Evolutionary conservation across 2,888 invertebrate genomes (phyloP).

Genomic region (Drosophila ezoana): DNA sequence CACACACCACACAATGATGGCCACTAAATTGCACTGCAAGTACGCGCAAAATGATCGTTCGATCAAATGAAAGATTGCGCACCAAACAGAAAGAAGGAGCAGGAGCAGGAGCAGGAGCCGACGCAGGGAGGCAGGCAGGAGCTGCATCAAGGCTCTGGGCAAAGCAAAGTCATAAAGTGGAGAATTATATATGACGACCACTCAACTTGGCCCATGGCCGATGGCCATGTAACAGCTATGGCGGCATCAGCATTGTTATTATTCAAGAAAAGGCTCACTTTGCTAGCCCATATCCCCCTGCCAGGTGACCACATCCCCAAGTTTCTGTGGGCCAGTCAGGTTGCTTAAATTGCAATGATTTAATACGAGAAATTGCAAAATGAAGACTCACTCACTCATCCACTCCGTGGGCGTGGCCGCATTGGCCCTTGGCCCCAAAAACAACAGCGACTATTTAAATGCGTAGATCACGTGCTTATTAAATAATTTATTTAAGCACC

Average conservation of each 20-base stretch:
- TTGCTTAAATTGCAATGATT: slow-evolving; percentile 79
- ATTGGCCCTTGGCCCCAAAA: slow-evolving; percentile 70
- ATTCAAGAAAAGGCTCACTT: slow-evolving; percentile 48
- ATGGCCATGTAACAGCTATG: slow-evolving; percentile 73
- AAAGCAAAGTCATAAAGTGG: slow-evolving; percentile 63
- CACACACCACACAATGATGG: slow-evolving; percentile 21
- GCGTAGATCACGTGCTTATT: slow-evolving; percentile 82
- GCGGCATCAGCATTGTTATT: slow-evolving; percentile 75
- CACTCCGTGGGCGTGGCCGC: slow-evolving; percentile 55
- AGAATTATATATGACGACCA: slow-evolving; percentile 54
- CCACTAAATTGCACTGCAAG: slow-evolving; percentile 68
- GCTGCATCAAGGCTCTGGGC: slow-evolving; percentile 44
- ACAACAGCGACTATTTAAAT: slow-evolving; percentile 39
- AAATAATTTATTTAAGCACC: slow-evolving; percentile 84
- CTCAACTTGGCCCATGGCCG: slow-evolving; percentile 18
- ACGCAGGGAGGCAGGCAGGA: slow-evolving; percentile 15
- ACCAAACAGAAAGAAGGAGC: slow-evolving; percentile 16
- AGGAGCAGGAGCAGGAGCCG: neutral
- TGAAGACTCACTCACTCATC: slow-evolving; percentile 70
- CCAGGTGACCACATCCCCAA: neutral
- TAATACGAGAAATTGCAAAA: slow-evolving; percentile 70
- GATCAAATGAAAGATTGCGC: slow-evolving; percentile 68
- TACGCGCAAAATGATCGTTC: slow-evolving; percentile 77
- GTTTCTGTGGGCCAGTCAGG: neutral
- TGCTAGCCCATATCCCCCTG: neutral